phyloP scores from a whole-genome alignment of 2,797 vertebrate genomes.

The Anniella stebbinsi region DNA sequence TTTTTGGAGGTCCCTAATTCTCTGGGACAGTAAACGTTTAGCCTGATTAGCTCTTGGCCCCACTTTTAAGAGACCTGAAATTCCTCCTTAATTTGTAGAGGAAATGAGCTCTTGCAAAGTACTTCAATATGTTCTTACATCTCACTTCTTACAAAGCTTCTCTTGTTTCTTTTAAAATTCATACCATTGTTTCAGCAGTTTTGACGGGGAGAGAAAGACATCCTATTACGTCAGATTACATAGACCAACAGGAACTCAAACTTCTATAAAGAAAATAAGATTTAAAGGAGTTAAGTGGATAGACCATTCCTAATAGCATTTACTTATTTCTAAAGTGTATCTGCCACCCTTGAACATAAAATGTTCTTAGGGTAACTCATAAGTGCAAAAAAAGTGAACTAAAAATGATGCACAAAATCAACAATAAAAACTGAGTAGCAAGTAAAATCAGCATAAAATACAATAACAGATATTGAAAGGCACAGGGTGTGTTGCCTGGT shows the following conservation, averaged over 20 bases:
- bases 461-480: neutral
- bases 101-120: neutral
- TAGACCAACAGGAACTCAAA: neutral
- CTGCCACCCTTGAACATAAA: neutral
- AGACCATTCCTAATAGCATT: neutral
- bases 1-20: neutral
- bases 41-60: neutral
- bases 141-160: neutral
- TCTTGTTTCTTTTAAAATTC: neutral
- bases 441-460: neutral
- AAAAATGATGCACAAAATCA: neutral
- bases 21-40: neutral
- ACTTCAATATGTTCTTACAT: neutral
- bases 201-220: neutral
- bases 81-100: neutral
- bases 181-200: neutral
- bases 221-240: neutral
- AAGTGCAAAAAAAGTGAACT: neutral
- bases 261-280: neutral
- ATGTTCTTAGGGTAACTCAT: neutral
- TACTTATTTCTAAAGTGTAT: neutral
- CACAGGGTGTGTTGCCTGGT: neutral
- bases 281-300: neutral
- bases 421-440: neutral
- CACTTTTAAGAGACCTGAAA: neutral